A percentile compares a stretch with the other conserved stretches of the same genome.
Evolutionary conservation across 2,888 invertebrate genomes (phyloP).

Genomic region (Embidobia sp.): DNA sequence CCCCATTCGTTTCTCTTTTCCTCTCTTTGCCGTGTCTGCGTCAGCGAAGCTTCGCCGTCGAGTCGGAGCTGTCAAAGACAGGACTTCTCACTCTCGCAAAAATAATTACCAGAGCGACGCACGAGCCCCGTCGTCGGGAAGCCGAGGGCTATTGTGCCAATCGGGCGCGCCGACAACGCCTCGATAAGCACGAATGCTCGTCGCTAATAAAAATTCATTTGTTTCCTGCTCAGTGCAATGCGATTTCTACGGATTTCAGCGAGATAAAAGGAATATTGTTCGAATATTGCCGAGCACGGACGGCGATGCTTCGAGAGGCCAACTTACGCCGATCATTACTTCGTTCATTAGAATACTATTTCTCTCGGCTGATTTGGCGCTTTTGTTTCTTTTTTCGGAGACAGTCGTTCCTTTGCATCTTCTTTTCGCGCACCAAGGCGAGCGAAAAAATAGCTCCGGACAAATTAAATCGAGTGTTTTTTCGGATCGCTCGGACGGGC

Average conservation of each 20-base stretch:
- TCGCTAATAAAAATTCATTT: conserved; percentile 79
- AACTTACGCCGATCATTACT: conserved; percentile 48
- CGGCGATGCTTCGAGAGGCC: conserved; percentile 50
- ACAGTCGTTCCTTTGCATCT: too few relatives aligned
- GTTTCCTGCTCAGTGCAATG: conserved; percentile 67
- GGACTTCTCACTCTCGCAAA: conserved; percentile 78
- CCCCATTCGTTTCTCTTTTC: conserved; percentile 42
- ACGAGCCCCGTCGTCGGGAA: conserved; percentile 64
- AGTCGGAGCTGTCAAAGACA: conserved; percentile 75
- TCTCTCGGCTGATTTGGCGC: conserved; percentile 36
- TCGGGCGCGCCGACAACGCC: conserved; percentile 71
- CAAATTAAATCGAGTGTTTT: too few relatives aligned
- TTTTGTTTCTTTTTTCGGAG: too few relatives aligned
- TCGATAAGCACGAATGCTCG: conserved; percentile 75
- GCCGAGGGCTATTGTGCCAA: conserved; percentile 76
- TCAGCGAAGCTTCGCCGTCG: conserved; percentile 63
- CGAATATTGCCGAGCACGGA: conserved; percentile 46
- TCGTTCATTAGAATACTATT: conserved; percentile 44
- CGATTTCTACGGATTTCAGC: conserved; percentile 61
- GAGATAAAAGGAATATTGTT: conserved; percentile 60
- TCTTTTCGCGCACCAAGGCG: too few relatives aligned
- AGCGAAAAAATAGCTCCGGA: too few relatives aligned
- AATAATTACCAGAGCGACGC: conserved; percentile 76
- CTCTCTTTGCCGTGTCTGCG: conserved; percentile 61
- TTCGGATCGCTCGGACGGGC: too few relatives aligned